Evolutionary conservation across 1,140 invertebrate species (phyloP).

Genomic region (Leptinotarsa texana): DNA sequence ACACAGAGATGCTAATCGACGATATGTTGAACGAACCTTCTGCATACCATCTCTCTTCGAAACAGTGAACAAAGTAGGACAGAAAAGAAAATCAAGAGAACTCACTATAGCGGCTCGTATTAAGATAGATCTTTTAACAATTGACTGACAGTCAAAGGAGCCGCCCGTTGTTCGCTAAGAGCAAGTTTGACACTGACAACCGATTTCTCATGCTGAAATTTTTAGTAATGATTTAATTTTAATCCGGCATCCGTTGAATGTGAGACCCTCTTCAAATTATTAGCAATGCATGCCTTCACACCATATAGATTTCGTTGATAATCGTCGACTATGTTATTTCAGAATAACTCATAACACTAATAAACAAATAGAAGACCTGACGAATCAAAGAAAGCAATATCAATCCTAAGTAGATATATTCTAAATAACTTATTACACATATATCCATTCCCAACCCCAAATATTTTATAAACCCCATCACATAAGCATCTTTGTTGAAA

Average conservation of each 20-base stretch:
- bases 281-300: conserved; percentile 30
- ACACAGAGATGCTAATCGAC: conserved; percentile 36
- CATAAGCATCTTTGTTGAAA: too few relatives aligned
- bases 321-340: conserved; percentile 9
- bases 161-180: conserved; percentile 48
- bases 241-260: conserved; percentile 42
- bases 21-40: conserved; percentile 19
- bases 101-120: conserved; percentile 40
- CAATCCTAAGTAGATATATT: too few relatives aligned
- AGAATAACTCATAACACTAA: neutral
- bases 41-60: neutral
- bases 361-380: neutral
- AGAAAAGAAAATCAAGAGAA: neutral
- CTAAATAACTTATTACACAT: too few relatives aligned
- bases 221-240: conserved; percentile 46
- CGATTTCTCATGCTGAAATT: conserved; percentile 43
- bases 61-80: conserved; percentile 4
- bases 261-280: conserved; percentile 38
- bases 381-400: too few relatives aligned
- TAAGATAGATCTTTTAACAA: conserved; percentile 51
- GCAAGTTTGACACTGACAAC: conserved; percentile 43
- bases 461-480: too few relatives aligned
- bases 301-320: conserved; percentile 23
- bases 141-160: conserved; percentile 50
- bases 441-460: too few relatives aligned